Evolutionary conservation across 1,140 invertebrate genomes (phyloP).

Genomic region (Bombus difficillimus): DNA sequence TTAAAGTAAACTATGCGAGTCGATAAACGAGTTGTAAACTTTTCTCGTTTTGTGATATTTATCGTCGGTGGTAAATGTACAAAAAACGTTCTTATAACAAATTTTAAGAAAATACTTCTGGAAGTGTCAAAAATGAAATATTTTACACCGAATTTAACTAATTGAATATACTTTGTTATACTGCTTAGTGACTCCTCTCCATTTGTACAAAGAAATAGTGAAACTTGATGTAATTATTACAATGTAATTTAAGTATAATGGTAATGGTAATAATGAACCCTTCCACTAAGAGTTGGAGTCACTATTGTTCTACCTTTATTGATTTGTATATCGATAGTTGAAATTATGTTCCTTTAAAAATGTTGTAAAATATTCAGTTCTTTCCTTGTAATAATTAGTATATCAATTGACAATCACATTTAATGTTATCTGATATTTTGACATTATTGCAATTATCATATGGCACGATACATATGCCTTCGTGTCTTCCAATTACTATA

Average conservation of each 20-base stretch:
- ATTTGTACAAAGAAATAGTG: slow-evolving; percentile 58
- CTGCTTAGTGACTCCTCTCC: slow-evolving; percentile 48
- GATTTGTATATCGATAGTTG: background rate
- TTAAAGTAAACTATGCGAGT: slow-evolving; percentile 60
- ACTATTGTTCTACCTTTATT: slow-evolving; percentile 23
- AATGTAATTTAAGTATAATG: slow-evolving; percentile 64
- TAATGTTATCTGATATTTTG: slow-evolving; percentile 43
- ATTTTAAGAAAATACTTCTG: slow-evolving; percentile 46
- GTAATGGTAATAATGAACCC: slow-evolving; percentile 53
- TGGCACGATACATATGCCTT: slow-evolving; percentile 61
- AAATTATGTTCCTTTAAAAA: slow-evolving; percentile 11
- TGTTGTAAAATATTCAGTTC: slow-evolving; percentile 6
- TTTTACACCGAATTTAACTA: slow-evolving; percentile 27
- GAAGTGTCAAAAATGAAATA: slow-evolving; percentile 1
- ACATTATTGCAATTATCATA: slow-evolving; percentile 27
- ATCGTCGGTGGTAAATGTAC: slow-evolving; percentile 72
- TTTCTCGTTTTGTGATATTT: slow-evolving; percentile 70
- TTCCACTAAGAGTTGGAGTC: slow-evolving; percentile 54
- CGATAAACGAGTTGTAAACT: slow-evolving; percentile 62
- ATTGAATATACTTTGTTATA: slow-evolving; percentile 2
- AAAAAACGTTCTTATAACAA: slow-evolving; percentile 60
- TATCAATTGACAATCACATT: slow-evolving; percentile 63
- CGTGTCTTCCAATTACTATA: slow-evolving; percentile 70
- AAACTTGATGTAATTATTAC: slow-evolving; percentile 56
- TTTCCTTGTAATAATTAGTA: slow-evolving; percentile 46